phyloP scores from a whole-genome alignment of 1,140 invertebrate genomes.

The Drosophila baimaii region DNA sequence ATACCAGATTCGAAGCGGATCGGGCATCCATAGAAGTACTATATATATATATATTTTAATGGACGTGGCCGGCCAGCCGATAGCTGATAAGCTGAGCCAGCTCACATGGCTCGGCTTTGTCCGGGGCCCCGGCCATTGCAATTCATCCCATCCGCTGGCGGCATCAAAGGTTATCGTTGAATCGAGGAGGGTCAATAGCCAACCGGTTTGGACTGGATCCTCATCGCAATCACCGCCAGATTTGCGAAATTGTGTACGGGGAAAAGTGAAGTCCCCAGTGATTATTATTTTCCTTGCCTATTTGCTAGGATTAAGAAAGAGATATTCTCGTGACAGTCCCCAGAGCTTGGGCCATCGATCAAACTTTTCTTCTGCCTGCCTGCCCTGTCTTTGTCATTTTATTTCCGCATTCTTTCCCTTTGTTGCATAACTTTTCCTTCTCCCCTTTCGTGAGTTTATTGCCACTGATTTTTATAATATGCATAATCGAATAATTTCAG shows the following conservation, averaged over 20 bases:
- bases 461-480: slow-evolving; percentile 22
- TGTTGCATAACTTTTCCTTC: slow-evolving; percentile 33
- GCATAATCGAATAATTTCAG: slow-evolving; percentile 4
- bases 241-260: slow-evolving; percentile 26
- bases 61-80: slow-evolving; percentile 4
- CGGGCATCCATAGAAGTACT: slow-evolving; percentile 38
- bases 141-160: slow-evolving; percentile 41
- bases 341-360: slow-evolving; percentile 36
- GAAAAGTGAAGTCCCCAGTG: slow-evolving; percentile 17
- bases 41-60: slow-evolving; percentile 8
- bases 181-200: slow-evolving; percentile 29
- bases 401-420: slow-evolving; percentile 15
- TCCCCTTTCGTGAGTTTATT: slow-evolving; percentile 13
- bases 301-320: slow-evolving; percentile 4
- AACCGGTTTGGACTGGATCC: slow-evolving; percentile 42
- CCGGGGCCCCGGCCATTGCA: slow-evolving; percentile 24
- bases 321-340: slow-evolving; percentile 25
- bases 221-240: slow-evolving; percentile 14
- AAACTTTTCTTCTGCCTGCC: slow-evolving; percentile 27
- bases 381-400: background rate
- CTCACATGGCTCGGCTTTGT: slow-evolving; percentile 29
- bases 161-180: slow-evolving; percentile 50
- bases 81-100: slow-evolving; percentile 28
- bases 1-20: slow-evolving; percentile 47
- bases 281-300: slow-evolving; percentile 10